Evolutionary conservation across 2,797 vertebrate genomes (phyloP).

Genomic region (Ibycter americanus): DNA sequence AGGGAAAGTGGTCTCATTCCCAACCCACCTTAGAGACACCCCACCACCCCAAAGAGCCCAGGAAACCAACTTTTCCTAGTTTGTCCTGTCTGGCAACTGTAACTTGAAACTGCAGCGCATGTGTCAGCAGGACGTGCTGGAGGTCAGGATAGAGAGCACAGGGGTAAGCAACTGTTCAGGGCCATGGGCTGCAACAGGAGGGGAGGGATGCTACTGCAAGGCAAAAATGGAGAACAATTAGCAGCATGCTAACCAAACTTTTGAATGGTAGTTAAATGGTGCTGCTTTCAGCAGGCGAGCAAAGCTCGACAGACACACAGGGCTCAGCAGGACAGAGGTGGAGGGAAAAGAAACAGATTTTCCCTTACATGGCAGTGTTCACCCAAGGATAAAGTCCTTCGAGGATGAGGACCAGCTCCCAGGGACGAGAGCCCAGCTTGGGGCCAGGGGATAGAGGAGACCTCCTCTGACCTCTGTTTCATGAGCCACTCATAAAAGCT

Average conservation of each 20-base stretch:
- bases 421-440: not conserved
- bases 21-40: not conserved
- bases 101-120: not conserved
- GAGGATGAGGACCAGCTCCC: not conserved
- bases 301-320: not conserved
- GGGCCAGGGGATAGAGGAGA: not conserved
- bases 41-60: not conserved
- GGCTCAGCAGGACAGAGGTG: not conserved
- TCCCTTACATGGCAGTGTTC: not conserved
- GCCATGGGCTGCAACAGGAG: not conserved
- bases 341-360: not conserved
- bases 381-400: not conserved
- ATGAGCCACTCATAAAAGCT: not conserved
- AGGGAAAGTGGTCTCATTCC: not conserved
- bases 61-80: not conserved
- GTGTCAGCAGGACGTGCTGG: not conserved
- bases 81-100: not conserved
- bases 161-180: no score
- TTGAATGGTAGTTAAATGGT: rapidly evolving
- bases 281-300: not conserved
- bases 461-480: not conserved
- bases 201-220: not conserved
- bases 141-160: not conserved
- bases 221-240: not conserved
- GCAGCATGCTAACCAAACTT: not conserved